Evolutionary conservation across 2,888 invertebrate genomes (phyloP).

Genomic region (Hypomecis atomaria): DNA sequence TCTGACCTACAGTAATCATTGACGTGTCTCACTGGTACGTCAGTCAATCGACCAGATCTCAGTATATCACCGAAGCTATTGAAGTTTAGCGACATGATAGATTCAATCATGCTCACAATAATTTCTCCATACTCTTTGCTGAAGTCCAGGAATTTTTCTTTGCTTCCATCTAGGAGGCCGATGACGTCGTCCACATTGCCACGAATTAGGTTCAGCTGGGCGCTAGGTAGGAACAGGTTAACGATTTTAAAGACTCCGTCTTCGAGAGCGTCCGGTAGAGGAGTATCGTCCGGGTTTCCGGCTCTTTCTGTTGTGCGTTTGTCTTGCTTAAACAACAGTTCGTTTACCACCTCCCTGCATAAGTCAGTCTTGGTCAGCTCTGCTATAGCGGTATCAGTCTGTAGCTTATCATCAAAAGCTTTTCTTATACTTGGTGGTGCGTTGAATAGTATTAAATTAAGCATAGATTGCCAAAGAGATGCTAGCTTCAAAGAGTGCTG

Average conservation of each 20-base stretch:
- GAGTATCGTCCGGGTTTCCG: constrained; percentile 28
- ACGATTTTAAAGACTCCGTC: constrained; percentile 47
- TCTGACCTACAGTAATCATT: constrained; percentile 27
- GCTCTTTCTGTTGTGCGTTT: constrained; percentile 8
- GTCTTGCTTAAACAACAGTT: constrained; percentile 48
- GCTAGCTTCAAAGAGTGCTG: constrained; percentile 28
- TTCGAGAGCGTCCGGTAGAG: constrained; percentile 43
- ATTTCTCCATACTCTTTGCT: constrained; percentile 36
- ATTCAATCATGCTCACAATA: constrained; percentile 34
- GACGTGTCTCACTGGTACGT: constrained; percentile 33
- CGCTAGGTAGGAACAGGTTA: constrained; percentile 43
- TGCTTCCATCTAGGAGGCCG: constrained; percentile 36
- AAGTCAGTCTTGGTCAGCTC: constrained; percentile 38
- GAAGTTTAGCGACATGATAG: constrained; percentile 38
- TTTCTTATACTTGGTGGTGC: constrained; percentile 48
- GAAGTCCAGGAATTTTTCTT: constrained; percentile 34
- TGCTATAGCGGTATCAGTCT: constrained; percentile 46
- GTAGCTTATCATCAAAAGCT: constrained; percentile 54
- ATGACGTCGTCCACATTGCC: constrained; percentile 43
- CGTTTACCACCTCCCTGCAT: constrained; percentile 48
- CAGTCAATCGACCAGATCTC: constrained; percentile 32
- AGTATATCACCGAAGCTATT: constrained; percentile 33
- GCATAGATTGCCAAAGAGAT: constrained; percentile 48
- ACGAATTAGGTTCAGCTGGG: constrained; percentile 35
- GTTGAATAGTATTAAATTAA: constrained; percentile 47